These are phyloP conservation scores for Beroe ovata DNA, from an alignment of 37 sponge, comb jelly and placozoan genomes.

Conservation along the genomic window DNA sequence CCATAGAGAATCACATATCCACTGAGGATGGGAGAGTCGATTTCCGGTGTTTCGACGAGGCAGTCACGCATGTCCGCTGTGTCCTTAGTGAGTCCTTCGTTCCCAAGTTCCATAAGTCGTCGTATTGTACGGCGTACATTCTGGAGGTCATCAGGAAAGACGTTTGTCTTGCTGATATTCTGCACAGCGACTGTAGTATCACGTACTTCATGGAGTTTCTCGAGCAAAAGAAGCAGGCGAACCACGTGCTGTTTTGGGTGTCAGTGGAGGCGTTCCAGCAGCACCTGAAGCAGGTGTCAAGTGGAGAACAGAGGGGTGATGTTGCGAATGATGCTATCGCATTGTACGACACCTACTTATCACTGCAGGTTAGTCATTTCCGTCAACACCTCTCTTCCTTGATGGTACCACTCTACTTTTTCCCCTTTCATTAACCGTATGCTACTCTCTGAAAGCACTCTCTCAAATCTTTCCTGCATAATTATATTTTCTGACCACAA, in stretches of 20 bases:
- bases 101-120: constrained; percentile 23
- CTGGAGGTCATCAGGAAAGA: constrained; percentile 28
- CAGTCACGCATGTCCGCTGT: constrained; percentile 6
- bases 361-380: constrained; percentile 20
- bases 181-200: background rate
- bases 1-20: constrained; percentile 48
- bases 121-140: constrained; percentile 3
- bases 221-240: constrained; percentile 36
- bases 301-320: background rate
- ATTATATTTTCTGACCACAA: background rate
- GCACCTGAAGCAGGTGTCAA: background rate
- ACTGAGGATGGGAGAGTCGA: constrained; percentile 50
- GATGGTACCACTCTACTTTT: too few species aligned
- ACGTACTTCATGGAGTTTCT: constrained; percentile 49
- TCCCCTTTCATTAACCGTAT: too few species aligned
- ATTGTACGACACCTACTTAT: constrained; percentile 60
- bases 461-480: too few species aligned
- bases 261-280: constrained; percentile 62
- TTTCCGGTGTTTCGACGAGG: constrained; percentile 41
- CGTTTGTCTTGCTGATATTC: constrained; percentile 1
- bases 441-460: too few species aligned
- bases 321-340: constrained; percentile 42
- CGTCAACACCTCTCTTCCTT: background rate
- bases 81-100: constrained; percentile 21
- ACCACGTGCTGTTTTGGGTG: constrained; percentile 59